phyloP scores from a whole-genome alignment of 2,797 vertebrate species.

The Hyperoplus lanceolatus region DNA sequence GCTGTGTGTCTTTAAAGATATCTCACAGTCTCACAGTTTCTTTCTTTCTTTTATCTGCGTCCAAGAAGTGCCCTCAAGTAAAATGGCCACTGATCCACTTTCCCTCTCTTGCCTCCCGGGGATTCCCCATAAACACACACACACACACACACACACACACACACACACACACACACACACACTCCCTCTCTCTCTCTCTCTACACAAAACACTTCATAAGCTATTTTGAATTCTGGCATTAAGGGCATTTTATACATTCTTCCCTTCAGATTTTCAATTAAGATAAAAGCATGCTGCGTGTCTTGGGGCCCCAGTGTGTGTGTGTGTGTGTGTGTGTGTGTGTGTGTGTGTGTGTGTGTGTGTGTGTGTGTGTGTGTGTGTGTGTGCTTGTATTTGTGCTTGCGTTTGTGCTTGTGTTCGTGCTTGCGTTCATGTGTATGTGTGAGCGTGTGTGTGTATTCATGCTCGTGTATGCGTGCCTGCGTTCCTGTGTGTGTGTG shows the following conservation, averaged over 20 bases:
- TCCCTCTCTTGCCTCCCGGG: slow-evolving; percentile 20
- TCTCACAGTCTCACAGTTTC: slow-evolving; percentile 5
- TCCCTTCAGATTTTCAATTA: slow-evolving; percentile 90
- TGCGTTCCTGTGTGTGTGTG: no score
- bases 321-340: slow-evolving; percentile 28
- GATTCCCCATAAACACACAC: background rate
- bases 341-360: slow-evolving; percentile 17
- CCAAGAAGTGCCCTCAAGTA: slow-evolving; percentile 31
- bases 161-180: no score
- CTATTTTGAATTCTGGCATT: slow-evolving; percentile 62
- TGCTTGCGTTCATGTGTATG: slow-evolving; percentile 1
- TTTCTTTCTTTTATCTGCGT: slow-evolving; percentile 10
- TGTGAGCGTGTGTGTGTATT: background rate
- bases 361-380: slow-evolving; percentile 37
- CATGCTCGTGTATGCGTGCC: no score
- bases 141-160: no score
- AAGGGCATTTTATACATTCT: slow-evolving; percentile 69
- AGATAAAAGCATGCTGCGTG: slow-evolving; percentile 84
- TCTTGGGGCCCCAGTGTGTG: slow-evolving; percentile 49
- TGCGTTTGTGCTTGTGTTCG: background rate
- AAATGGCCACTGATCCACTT: slow-evolving; percentile 40
- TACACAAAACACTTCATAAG: slow-evolving; percentile 49
- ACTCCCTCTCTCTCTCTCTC: background rate
- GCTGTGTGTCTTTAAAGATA: slow-evolving; percentile 11
- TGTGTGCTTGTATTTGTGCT: background rate